Conservation (phyloP, 2,888 invertebrate genomes). For the Plagodis dolabraria region DNA sequence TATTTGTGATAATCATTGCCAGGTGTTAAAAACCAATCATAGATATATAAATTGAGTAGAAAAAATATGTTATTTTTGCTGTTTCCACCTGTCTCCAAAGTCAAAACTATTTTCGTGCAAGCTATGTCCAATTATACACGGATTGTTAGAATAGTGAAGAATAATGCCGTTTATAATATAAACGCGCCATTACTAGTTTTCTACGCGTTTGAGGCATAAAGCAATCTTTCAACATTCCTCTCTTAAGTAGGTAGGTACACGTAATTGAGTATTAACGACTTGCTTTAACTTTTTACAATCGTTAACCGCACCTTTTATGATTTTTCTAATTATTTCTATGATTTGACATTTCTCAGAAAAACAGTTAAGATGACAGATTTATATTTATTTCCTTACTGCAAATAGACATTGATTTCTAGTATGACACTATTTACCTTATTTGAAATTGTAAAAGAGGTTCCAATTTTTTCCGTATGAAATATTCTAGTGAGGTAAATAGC, state of each 20-base stretch:
- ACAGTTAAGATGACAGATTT: background rate
- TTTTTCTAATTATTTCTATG: slow-evolving; percentile 27
- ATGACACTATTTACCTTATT: background rate
- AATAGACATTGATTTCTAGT: background rate
- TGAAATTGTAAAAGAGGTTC: background rate
- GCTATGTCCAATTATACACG: slow-evolving; percentile 16
- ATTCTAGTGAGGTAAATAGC: no score
- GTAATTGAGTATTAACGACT: slow-evolving; percentile 43
- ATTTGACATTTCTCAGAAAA: slow-evolving; percentile 13
- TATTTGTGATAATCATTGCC: slow-evolving; percentile 6
- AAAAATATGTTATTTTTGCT: background rate
- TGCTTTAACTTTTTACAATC: slow-evolving; percentile 37
- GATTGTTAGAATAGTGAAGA: slow-evolving; percentile 24
- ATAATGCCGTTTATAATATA: slow-evolving; percentile 37
- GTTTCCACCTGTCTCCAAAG: slow-evolving; percentile 12
- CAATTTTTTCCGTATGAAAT: no score
- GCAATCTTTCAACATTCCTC: slow-evolving; percentile 42
- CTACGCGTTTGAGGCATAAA: slow-evolving; percentile 21
- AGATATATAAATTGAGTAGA: background rate
- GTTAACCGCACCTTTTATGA: slow-evolving; percentile 29
- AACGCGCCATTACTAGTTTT: slow-evolving; percentile 34
- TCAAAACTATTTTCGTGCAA: slow-evolving; percentile 3
- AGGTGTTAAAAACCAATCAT: slow-evolving; percentile 10
- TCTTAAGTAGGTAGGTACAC: slow-evolving; percentile 35
- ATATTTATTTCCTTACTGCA: background rate